Percentiles rank a stretch among this genome's conserved stretches.
Conservation (phyloP, 2,797 vertebrate genomes). For the Danio choprae region DNA sequence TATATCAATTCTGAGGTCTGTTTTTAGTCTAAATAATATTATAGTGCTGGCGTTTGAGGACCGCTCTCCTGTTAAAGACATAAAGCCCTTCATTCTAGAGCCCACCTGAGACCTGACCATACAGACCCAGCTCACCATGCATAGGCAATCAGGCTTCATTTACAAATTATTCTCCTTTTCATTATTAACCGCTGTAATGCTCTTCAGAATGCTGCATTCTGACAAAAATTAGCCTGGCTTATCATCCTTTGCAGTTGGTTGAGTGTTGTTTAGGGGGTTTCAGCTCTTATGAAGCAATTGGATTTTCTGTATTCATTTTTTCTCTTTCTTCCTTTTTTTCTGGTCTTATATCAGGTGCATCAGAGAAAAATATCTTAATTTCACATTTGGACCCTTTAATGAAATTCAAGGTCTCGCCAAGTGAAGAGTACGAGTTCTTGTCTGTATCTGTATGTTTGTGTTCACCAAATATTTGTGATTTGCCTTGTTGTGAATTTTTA, state of each 20-base stretch:
- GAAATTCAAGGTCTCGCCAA: slow-evolving; percentile 21
- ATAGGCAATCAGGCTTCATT: slow-evolving; percentile 38
- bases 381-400: neutral
- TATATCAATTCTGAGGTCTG: slow-evolving; percentile 23
- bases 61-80: slow-evolving; percentile 45
- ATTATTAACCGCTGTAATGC: slow-evolving; percentile 40
- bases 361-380: neutral
- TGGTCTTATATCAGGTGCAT: neutral
- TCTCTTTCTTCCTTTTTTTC: neutral
- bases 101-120: slow-evolving; percentile 55
- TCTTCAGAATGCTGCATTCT: slow-evolving; percentile 11
- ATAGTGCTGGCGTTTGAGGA: slow-evolving; percentile 47
- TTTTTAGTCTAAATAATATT: slow-evolving; percentile 27
- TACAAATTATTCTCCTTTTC: slow-evolving; percentile 52
- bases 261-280: neutral
- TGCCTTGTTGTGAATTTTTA: neutral
- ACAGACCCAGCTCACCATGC: neutral
- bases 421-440: slow-evolving; percentile 26
- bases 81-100: slow-evolving; percentile 50
- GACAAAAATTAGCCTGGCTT: slow-evolving; percentile 6
- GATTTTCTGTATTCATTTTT: neutral
- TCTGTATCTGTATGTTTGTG: slow-evolving; percentile 20
- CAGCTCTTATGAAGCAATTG: slow-evolving; percentile 11
- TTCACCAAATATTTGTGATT: neutral
- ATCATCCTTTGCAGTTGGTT: slow-evolving; percentile 11